Evolutionary conservation across 1,140 invertebrate species (phyloP).

Genomic region (Aphidius gifuensis): DNA sequence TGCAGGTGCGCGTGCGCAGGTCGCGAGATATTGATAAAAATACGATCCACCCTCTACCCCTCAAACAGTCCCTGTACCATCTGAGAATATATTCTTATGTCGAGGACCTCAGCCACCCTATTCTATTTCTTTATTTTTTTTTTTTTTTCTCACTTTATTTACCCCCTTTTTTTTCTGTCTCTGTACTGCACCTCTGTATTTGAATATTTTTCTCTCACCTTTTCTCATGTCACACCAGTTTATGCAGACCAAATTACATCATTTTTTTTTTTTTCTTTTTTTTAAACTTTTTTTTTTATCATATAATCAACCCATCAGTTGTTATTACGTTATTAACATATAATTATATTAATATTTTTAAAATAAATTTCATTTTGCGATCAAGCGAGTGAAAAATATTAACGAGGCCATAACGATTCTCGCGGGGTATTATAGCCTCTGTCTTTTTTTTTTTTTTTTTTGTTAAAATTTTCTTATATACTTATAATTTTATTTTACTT

Average conservation of each 20-base stretch:
- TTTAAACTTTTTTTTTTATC: constrained; percentile 5
- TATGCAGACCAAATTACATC: too few relatives aligned
- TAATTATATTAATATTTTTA: constrained; percentile 51
- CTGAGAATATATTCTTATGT: constrained; percentile 53
- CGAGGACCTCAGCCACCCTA: constrained; percentile 37
- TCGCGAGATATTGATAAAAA: constrained; percentile 55
- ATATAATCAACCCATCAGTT: constrained; percentile 32
- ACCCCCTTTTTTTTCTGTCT: too few relatives aligned
- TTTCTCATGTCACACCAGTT: too few relatives aligned
- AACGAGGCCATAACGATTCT: constrained; percentile 29
- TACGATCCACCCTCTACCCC: constrained; percentile 49
- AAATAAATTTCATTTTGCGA: constrained; percentile 29
- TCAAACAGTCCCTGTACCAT: constrained; percentile 43
- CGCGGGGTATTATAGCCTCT: constrained; percentile 17
- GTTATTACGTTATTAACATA: constrained; percentile 48
- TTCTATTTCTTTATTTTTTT: constrained; percentile 11
- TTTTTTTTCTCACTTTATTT: too few relatives aligned
- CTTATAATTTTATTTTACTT: constrained; percentile 3
- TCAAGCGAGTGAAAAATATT: constrained; percentile 29
- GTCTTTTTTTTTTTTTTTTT: constrained; percentile 6
- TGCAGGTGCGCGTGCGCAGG: constrained; percentile 45
- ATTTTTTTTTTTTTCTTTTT: too few relatives aligned
- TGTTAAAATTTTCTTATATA: constrained; percentile 9
- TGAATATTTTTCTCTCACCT: too few relatives aligned
- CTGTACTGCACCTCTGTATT: too few relatives aligned